These are phyloP conservation scores for Benthosema pterotum DNA, from an alignment of 2,797 vertebrate species.

Conservation along the genomic window DNA sequence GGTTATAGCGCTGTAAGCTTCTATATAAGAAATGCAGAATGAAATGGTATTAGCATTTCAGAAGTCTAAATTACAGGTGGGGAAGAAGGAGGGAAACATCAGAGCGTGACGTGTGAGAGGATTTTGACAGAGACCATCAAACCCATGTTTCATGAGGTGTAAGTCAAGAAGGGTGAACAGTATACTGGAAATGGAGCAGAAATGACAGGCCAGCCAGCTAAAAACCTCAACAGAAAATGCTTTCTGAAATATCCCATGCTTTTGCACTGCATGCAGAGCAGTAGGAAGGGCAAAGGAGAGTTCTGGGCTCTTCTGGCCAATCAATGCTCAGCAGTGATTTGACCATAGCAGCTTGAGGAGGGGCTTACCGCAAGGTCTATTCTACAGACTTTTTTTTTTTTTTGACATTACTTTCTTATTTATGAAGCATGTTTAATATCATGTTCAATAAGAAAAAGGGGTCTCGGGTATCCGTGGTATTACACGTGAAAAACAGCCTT, in stretches of 20 bases:
- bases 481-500: constrained; percentile 46
- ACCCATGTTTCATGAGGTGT: constrained; percentile 25
- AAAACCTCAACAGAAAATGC: constrained; percentile 29
- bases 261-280: constrained; percentile 43
- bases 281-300: constrained; percentile 22
- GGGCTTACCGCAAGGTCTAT: too few species aligned
- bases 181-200: constrained; percentile 47
- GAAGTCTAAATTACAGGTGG: constrained; percentile 61
- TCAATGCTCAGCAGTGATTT: too few species aligned
- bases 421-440: constrained; percentile 65
- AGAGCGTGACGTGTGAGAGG: constrained; percentile 51
- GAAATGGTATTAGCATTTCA: constrained; percentile 60
- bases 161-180: constrained; percentile 36
- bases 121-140: constrained; percentile 55
- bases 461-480: constrained; percentile 24
- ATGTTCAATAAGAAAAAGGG: constrained; percentile 65
- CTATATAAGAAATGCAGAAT: constrained; percentile 37
- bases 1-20: constrained; percentile 13
- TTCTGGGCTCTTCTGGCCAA: too few species aligned
- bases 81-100: constrained; percentile 59
- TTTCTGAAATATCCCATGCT: constrained; percentile 49
- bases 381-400: constrained; percentile 66
- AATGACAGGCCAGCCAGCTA: constrained; percentile 28
- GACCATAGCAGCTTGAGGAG: too few species aligned
- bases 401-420: constrained; percentile 62